phyloP scores from a whole-genome alignment of 2,113 vertebrate genomes.

The Callipepla californica region DNA sequence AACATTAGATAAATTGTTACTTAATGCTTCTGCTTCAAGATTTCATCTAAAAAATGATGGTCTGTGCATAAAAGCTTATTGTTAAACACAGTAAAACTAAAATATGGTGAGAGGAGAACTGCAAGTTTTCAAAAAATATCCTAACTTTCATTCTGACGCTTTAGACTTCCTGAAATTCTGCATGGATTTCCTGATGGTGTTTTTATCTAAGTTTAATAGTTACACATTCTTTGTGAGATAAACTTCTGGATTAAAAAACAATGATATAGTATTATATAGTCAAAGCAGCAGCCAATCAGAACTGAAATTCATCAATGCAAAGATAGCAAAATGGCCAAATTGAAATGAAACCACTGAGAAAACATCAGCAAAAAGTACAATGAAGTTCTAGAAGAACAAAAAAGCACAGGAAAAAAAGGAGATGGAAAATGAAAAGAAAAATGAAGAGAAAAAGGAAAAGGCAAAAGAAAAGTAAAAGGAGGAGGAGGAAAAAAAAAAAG shows the following conservation, averaged over 20 bases:
- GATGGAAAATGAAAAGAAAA: no score
- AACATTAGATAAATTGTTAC: slow-evolving; percentile 31
- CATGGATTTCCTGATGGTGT: background rate
- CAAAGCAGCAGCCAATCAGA: background rate
- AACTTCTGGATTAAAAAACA: background rate
- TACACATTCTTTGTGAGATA: background rate
- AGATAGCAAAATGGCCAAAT: background rate
- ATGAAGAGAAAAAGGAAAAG: background rate
- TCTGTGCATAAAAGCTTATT: background rate
- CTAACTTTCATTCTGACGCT: background rate
- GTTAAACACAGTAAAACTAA: background rate
- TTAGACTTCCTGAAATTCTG: background rate
- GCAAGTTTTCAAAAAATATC: background rate
- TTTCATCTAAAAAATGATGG: background rate
- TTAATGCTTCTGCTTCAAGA: slow-evolving; percentile 21
- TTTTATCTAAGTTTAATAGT: background rate
- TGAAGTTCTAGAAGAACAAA: background rate
- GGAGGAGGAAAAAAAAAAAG: background rate
- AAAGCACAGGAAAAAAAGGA: background rate
- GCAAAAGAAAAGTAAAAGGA: background rate
- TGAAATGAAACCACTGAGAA: background rate
- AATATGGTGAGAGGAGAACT: background rate
- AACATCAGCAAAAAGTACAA: background rate
- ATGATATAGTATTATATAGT: background rate
- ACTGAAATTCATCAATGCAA: background rate